A percentile compares a stretch with the other conserved stretches of the same genome.
Evolutionary conservation across 2,113 vertebrate genomes (phyloP).

Genomic region (Chionis minor): DNA sequence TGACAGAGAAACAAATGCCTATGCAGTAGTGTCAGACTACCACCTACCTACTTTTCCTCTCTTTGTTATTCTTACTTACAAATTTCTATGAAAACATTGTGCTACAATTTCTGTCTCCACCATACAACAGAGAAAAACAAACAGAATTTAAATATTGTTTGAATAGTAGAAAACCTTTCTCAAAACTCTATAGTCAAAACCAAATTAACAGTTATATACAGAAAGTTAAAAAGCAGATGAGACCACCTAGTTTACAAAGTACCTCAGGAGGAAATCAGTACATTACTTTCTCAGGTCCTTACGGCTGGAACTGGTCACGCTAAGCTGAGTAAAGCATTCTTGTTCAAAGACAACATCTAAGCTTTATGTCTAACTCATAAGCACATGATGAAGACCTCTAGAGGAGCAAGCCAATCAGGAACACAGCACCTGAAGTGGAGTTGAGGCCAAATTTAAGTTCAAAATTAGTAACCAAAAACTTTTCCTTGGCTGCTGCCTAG

Average conservation of each 20-base stretch:
- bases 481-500: not conserved
- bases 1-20: not conserved
- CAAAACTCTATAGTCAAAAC: not conserved
- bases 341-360: not conserved
- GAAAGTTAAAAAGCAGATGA: not conserved
- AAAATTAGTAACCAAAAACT: not conserved
- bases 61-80: not conserved
- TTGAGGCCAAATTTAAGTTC: not conserved
- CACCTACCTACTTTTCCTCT: not conserved
- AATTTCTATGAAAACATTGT: not conserved
- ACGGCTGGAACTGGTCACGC: not conserved
- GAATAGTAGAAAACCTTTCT: not conserved
- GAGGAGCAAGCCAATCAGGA: not conserved
- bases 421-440: not conserved
- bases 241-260: not conserved
- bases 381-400: not conserved
- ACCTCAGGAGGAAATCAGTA: not conserved
- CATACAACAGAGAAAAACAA: not conserved
- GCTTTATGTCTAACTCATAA: not conserved
- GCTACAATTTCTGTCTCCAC: not conserved
- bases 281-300: not conserved
- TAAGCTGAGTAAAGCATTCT: not conserved
- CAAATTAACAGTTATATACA: not conserved
- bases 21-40: not conserved
- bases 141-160: not conserved